Evolutionary conservation across 1,140 invertebrate species (phyloP).

Genomic region (Scaptodrosophila lebanonensis): DNA sequence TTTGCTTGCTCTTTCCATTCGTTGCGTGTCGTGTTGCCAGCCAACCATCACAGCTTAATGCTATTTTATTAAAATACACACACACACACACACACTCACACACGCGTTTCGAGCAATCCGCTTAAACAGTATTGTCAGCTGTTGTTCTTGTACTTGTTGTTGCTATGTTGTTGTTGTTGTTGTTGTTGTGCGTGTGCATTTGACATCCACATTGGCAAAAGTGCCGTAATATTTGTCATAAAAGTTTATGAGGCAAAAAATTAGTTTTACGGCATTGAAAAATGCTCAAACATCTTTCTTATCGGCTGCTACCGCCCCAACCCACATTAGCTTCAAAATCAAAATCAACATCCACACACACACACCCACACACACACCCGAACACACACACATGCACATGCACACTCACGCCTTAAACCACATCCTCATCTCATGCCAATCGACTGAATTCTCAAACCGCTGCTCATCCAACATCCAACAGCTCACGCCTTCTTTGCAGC

Average conservation of each 20-base stretch:
- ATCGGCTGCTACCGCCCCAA: too few relatives aligned
- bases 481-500: too few relatives aligned
- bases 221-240: constrained; percentile 68
- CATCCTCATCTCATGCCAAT: too few relatives aligned
- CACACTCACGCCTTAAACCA: too few relatives aligned
- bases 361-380: too few relatives aligned
- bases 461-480: too few relatives aligned
- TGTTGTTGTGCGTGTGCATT: constrained; percentile 39
- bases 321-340: too few relatives aligned
- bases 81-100: background rate
- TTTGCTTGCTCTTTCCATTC: too few relatives aligned
- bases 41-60: constrained; percentile 36
- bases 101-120: constrained; percentile 23
- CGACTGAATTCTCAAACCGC: too few relatives aligned
- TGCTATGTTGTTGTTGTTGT: constrained; percentile 3
- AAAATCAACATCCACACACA: too few relatives aligned
- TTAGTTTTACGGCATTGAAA: constrained; percentile 67
- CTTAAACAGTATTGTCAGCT: constrained; percentile 57
- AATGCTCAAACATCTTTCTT: constrained; percentile 16
- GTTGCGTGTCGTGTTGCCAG: constrained; percentile 20
- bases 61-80: constrained; percentile 41
- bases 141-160: constrained; percentile 13
- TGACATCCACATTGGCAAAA: constrained; percentile 64
- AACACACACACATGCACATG: too few relatives aligned
- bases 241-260: constrained; percentile 71